Evolutionary conservation across 1,140 invertebrate species (phyloP), one percentile per base, ranked within the genome.

Genomic region (Drosophila kepulauana): DNA sequence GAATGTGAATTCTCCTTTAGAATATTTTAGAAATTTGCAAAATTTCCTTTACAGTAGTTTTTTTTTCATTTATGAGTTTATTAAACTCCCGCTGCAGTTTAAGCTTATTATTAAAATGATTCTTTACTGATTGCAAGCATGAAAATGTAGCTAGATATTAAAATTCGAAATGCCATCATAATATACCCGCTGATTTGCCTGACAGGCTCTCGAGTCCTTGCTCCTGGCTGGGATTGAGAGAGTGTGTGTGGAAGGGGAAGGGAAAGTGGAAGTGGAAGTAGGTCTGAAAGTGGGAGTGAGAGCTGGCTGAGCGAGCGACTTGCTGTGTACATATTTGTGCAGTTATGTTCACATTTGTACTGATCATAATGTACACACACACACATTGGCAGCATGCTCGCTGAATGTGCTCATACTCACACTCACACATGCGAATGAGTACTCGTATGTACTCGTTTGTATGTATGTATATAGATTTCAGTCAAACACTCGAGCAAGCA

Each of bases 261-360:
- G 5, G 28, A 0, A 15, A 13, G 10, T 5, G 16, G 45, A 20
- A 20, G 49, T 51, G 10, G 6, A 38, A 38, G 35, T 51, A 20
- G 49, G 48, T 25, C 20, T 25, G 20, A 11, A n/a, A 30, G 51
- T 28, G 51, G 51, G 16, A 33, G 30, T 56, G 33, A 33, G 33
- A 56, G 33, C 15, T 56, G 52, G 30, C 59, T 69, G 72, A 73
- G 77, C 59, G 75, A 82, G 75, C 87, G 82, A 86, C 82, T 90
- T 87, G 80, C 87, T 91, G 80, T 91, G 89, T 82, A 91, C 89
- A 91, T 91, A 91, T 91, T 91, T 91, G 85, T 91, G 90, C 89
- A 91, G 89, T 91, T 91, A 91, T 91, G 89, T 91, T 91, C 89
- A 91, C 89, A 91, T 91, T 91, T 91, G 84, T 86, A 91, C 89